Percentiles rank a stretch among this genome's conserved stretches.
Conservation (phyloP, 2,888 invertebrate species). For the Hemaris fuciformis region DNA sequence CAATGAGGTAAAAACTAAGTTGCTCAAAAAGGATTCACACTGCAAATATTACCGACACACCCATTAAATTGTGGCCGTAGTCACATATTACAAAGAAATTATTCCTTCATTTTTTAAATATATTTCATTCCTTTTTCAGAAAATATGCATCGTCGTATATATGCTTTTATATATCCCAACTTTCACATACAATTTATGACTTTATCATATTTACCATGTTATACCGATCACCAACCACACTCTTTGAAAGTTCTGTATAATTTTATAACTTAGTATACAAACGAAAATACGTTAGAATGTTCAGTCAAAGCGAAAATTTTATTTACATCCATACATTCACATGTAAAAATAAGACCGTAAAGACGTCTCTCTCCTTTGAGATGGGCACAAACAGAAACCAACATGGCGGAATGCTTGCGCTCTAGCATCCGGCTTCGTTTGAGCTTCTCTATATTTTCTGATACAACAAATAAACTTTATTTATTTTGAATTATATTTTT, state of each 20-base stretch:
- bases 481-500: no score
- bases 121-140: no score
- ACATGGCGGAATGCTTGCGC: constrained; percentile 5
- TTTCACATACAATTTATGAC: background rate
- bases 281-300: constrained; percentile 4
- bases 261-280: background rate
- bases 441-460: background rate
- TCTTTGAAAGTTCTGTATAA: background rate
- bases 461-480: no score
- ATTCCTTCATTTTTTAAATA: no score
- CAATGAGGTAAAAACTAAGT: no score
- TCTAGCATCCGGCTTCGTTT: background rate
- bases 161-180: no score
- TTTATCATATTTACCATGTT: background rate
- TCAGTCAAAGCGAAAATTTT: constrained; percentile 26
- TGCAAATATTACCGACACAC: no score
- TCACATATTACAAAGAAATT: no score
- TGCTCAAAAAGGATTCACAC: no score
- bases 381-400: constrained; percentile 24
- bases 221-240: background rate
- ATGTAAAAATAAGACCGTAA: constrained; percentile 39
- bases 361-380: constrained; percentile 33
- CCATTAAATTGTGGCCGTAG: no score
- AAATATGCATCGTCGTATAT: no score
- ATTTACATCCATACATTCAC: constrained; percentile 33